Evolutionary conservation across 2,113 vertebrate species (phyloP), one percentile per base, ranked within the genome.

Genomic region (Porphyrio hochstetteri): DNA sequence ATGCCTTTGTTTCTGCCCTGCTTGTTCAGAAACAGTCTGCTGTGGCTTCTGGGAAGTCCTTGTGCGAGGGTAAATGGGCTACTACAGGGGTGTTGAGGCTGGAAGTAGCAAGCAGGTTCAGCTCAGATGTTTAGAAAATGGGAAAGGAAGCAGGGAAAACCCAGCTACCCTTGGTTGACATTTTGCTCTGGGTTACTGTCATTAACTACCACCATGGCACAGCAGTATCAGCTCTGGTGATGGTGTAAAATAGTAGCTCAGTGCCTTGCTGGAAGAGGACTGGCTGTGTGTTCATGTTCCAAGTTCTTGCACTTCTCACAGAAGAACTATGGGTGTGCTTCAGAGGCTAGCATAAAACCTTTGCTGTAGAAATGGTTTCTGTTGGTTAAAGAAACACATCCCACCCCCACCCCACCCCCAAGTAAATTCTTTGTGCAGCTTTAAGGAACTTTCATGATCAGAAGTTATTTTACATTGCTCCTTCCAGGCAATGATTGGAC

Each of bases 131-230:
- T 80, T 42, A 50, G 23, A 40, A 63, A 48, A 42, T 29, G 25
- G 23, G 61, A 53, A 44, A 76, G n/a, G 56, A 70, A 60, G n/a
- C 29, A 63, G 42, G 48, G 42, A 52, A 57, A 57, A 46, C 15
- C 23, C 2, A 2, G 4, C 28, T 57, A 4, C 8, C 9, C 50
- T 27, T 78, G 19, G 19, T 0, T 65, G 25, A 7, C 13, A 5
- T 27, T 75, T 79, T 27, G 16, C 11, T 70, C 1, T 70, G 44
- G 36, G 33, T 53, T 72, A 4, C 48, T 86, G 28, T n/a, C 48
- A 7, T 33, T 75, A 78, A 27, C 13, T 72, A 3, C 29, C 11
- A 14, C 36, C 7, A 1, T 12, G 25, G 50, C 0, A 0, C 13
- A 21, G 60, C 52, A 48, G 6, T 11, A 13, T 42, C 57, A 16